Conservation (phyloP, 2,797 vertebrate genomes). For the Zalophus californianus region DNA sequence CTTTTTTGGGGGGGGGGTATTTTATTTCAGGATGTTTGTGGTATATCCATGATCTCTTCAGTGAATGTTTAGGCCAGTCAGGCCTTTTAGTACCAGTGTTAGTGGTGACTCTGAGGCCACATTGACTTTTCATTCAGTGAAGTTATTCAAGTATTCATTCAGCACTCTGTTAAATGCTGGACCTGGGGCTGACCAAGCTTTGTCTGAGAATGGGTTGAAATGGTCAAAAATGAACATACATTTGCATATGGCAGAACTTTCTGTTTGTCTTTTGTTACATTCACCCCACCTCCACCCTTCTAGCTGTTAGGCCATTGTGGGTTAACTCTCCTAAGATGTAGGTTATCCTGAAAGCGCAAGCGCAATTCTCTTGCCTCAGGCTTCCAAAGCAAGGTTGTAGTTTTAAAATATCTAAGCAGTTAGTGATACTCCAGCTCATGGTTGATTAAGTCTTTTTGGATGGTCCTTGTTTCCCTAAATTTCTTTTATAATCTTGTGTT, state of each 20-base stretch:
- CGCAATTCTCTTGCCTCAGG: not conserved
- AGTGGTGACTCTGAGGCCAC: not conserved
- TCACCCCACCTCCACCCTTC: not conserved
- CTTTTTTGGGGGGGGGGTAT: not conserved
- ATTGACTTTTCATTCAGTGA: conserved; percentile 45
- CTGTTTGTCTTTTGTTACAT: not conserved
- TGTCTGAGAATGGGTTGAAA: conserved; percentile 24
- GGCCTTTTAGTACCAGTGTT: not conserved
- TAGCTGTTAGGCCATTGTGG: not conserved
- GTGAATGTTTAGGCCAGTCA: conserved; percentile 15
- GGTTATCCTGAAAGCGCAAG: not conserved
- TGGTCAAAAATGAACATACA: conserved; percentile 16
- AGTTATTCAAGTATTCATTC: conserved; percentile 44
- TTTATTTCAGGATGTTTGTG: conserved; percentile 25
- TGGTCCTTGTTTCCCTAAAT: conserved; percentile 30
- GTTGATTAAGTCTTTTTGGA: conserved; percentile 1
- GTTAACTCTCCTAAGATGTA: not conserved
- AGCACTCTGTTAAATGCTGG: conserved; percentile 43
- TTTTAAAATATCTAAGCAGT: conserved; percentile 24
- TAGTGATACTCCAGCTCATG: conserved; percentile 15
- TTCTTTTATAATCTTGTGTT: conserved; percentile 46
- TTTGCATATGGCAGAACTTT: not conserved
- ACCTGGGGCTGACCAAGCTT: conserved; percentile 7
- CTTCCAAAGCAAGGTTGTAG: conserved; percentile 22
- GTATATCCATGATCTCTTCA: not conserved